Conservation (phyloP, 2,113 vertebrate genomes). For the Alosa alosa region DNA sequence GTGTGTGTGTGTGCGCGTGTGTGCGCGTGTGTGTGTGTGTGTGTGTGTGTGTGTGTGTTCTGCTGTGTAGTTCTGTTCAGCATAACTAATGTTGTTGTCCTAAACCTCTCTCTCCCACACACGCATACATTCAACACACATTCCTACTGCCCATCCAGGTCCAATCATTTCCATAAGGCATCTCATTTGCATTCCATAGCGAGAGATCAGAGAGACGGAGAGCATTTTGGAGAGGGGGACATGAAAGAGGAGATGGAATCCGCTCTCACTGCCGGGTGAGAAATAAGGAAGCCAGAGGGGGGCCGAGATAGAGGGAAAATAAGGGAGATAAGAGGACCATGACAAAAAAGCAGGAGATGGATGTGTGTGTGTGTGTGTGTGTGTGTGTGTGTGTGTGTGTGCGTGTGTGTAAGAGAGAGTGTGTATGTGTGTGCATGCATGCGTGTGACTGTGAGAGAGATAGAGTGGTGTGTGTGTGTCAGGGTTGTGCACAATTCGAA, state of each 20-base stretch:
- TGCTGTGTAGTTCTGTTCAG: too few species aligned
- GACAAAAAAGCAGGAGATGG: neutral
- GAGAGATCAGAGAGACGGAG: neutral
- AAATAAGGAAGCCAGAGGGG: neutral
- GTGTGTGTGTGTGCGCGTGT: neutral
- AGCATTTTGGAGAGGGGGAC: neutral
- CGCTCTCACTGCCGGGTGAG: neutral
- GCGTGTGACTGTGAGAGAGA: neutral
- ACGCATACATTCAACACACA: neutral
- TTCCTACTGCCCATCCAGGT: neutral
- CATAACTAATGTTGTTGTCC: too few species aligned
- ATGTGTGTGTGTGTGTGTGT: slow-evolving; percentile 7
- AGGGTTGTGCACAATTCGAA: too few species aligned
- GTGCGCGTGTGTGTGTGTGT: too few species aligned
- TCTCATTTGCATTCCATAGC: neutral
- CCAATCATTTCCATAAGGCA: neutral
- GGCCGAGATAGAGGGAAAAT: neutral
- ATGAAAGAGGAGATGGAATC: neutral
- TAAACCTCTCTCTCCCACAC: neutral
- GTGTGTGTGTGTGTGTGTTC: neutral
- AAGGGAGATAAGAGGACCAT: neutral
- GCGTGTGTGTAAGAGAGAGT: neutral
- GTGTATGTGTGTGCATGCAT: neutral
- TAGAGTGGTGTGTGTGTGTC: neutral
- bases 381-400: neutral